A percentile compares a stretch with the other conserved stretches of the same genome.
phyloP scores from a whole-genome alignment of 2,113 vertebrate species.

The Sus scrofa region DNA sequence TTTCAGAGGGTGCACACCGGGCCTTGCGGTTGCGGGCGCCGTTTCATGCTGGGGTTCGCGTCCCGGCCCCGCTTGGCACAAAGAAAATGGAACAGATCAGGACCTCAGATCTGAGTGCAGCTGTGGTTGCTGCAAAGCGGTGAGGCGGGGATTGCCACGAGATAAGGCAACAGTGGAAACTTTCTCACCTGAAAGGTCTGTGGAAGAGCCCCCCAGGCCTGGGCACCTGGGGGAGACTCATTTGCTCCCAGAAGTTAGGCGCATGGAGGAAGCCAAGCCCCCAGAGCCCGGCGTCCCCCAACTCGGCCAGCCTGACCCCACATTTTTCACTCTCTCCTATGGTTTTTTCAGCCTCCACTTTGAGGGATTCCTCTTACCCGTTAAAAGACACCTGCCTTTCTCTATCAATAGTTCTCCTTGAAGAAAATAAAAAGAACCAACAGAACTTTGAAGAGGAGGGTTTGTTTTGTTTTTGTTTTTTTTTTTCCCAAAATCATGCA shows the following conservation, averaged over 20 bases:
- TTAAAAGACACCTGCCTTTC: slow-evolving; percentile 2
- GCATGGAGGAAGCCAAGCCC: background rate
- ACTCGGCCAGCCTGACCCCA: background rate
- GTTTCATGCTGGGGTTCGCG: slow-evolving; percentile 85
- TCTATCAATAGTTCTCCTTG: background rate
- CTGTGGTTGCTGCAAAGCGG: slow-evolving; percentile 72
- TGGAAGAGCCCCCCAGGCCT: slow-evolving; percentile 40
- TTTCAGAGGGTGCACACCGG: slow-evolving; percentile 84
- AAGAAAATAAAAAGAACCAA: slow-evolving; percentile 58
- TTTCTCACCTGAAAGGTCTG: slow-evolving; percentile 82
- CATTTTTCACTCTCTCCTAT: background rate
- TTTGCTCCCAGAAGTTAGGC: slow-evolving; percentile 53
- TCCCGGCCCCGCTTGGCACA: slow-evolving; percentile 86
- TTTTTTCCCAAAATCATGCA: background rate
- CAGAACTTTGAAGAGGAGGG: slow-evolving; percentile 74
- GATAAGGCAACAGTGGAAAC: slow-evolving; percentile 90
- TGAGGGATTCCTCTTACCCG: slow-evolving; percentile 15
- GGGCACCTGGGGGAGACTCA: background rate
- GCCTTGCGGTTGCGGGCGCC: slow-evolving; percentile 78
- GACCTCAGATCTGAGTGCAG: slow-evolving; percentile 84
- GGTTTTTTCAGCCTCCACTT: background rate
- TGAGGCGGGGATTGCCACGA: slow-evolving; percentile 82
- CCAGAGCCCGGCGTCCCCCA: background rate
- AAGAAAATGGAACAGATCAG: slow-evolving; percentile 87
- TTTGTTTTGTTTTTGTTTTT: background rate